Base-by-base conservation (phyloP, 2,888 invertebrate species). In the Merodon equestris region DNA sequence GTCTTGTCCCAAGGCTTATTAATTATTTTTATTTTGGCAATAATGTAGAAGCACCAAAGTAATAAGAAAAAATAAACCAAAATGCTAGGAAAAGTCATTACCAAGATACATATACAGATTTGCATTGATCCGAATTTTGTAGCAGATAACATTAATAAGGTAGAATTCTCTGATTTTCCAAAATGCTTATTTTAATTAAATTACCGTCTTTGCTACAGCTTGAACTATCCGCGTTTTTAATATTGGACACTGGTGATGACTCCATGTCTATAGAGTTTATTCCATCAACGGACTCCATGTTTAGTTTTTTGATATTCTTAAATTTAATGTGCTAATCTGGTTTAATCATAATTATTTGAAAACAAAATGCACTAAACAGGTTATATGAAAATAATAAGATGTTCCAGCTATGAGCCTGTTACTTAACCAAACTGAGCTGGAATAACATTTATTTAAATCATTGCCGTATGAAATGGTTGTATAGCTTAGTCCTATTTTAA, bases 261-360 rank as follows among this genome's bases (percentile, higher is more conserved):
- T 94, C 94, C 90, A 93, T 91, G 91, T 95, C 94, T 87, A 95
- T 94, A 88, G 92, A 92, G 91, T 94, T 94, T 88, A 93, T 91
- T 87, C 90, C 93, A 90, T 94, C 94, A 88, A 94, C 94, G 90
- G 95, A 94, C 92, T 95, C 95, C 95, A 95, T 95, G 90, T 91
- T 91, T 71, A 61, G 76, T 14, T 27, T n/a, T 18, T 54, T 61
- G 15, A 17, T 45, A 45, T 14, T 14, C 0, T 44, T 48, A 1
- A 51, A 9, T 15, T 40, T 40, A 27, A 51, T 7, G 17, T 0
- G 51, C 44, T 15, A 19, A 45, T 17, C 14, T 18, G 14, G 40
- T 17, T 27, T 57, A 71, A 57, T 53, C 75, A 75, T 77, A n/a
- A 27, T 57, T 66, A 64, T 60, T 48, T 1, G 56, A 66, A 5